Base-by-base conservation (phyloP, 2,113 vertebrate genomes). In the Scartelaos histophorus region DNA sequence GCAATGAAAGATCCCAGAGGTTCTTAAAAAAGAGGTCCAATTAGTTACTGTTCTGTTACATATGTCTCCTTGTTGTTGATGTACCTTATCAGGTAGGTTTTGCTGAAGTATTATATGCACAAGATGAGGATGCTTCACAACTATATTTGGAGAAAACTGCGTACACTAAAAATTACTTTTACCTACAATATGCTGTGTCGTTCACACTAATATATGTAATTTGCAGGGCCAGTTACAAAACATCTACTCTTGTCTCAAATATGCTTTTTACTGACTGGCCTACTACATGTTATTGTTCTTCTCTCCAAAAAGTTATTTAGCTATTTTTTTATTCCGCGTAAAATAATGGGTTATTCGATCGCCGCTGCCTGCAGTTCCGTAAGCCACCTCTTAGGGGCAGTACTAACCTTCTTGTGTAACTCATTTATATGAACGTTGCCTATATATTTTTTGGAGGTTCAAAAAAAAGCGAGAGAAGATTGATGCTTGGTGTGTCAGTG, bases 401-500 rank as follows among this genome's bases (percentile, higher is more conserved):
- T 91, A 73, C 90, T 76, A 74, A 78, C 78, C 82, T 86, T 81
- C 69, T 86, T 2, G 78, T 83, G 21, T 25, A 66, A 12, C 58
- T 58, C 21, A 69, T 66, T 38, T 46, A 76, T 46, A 68, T 70
- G 65, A 69, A 15, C 58, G 60, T 53, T 69, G 67, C 71, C 77
- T 82, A 83, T 87, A 80, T 85, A 72, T 84, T 71, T 88, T 82
- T 89, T 74, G 77, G 74, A 73, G 80, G 79, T 79, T 72, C 74
- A 82, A 79, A 79, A 82, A n/a, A 71, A 79, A 38, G 71, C 70
- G 70, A 80, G 84, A 85, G 76, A 91, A 91, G 92, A 93, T 91
- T 93, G 90, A 94, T 93, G 89, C 79, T 80, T 84, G 86, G 91
- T 89, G 86, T 90, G 88, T 91, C 89, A 86, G 74, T 84, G 82